These are phyloP conservation scores for Gibbula magus DNA, from an alignment of 2,888 invertebrate species.

Conservation along the genomic window DNA sequence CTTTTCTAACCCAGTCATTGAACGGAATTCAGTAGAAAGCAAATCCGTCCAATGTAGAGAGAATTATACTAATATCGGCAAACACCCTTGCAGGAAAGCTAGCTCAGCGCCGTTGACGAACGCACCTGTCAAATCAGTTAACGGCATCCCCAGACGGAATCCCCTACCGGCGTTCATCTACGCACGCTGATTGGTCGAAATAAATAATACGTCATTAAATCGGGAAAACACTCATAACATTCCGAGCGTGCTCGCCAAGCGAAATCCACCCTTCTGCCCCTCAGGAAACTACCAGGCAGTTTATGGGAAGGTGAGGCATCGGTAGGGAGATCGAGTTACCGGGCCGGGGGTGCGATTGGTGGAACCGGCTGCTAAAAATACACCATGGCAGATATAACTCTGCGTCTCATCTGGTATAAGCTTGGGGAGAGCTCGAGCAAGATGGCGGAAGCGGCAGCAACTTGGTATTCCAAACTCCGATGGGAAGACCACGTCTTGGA, in stretches of 20 bases:
- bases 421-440: slow-evolving; percentile 71
- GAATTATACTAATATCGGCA: not conserved
- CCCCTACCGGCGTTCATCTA: slow-evolving; percentile 14
- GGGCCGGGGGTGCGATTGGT: slow-evolving; percentile 62
- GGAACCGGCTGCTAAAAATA: slow-evolving; percentile 32
- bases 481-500: slow-evolving; percentile 72
- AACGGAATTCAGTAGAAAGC: not conserved
- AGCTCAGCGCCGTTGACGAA: not conserved
- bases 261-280: slow-evolving; percentile 9
- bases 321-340: slow-evolving; percentile 59
- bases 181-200: slow-evolving; percentile 4
- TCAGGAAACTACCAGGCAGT: slow-evolving; percentile 49
- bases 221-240: slow-evolving; percentile 25
- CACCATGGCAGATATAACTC: slow-evolving; percentile 73
- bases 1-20: not conserved
- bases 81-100: not conserved
- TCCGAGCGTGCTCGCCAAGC: not conserved
- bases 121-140: slow-evolving; percentile 6
- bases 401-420: slow-evolving; percentile 72
- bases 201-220: slow-evolving; percentile 23
- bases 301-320: slow-evolving; percentile 65
- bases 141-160: slow-evolving; percentile 12
- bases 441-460: slow-evolving; percentile 68
- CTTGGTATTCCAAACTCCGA: slow-evolving; percentile 66
- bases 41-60: not conserved